These are phyloP conservation scores for Archocentrus centrarchus DNA, from an alignment of 2,113 vertebrate species.

Conservation along the genomic window DNA sequence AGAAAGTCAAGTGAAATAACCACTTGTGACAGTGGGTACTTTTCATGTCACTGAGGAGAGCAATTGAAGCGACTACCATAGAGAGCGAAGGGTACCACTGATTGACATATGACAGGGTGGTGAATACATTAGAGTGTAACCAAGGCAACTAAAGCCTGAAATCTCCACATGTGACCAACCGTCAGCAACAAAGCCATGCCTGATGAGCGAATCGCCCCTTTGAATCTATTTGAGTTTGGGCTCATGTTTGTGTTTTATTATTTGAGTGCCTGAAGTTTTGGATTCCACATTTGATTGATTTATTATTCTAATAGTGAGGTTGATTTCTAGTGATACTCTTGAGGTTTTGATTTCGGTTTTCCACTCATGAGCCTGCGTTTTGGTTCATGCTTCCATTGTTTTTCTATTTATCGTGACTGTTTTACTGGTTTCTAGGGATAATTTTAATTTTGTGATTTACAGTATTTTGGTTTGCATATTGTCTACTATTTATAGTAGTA, in stretches of 20 bases:
- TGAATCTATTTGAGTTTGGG: neutral
- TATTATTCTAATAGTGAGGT: neutral
- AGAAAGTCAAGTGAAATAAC: neutral
- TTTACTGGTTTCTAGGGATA: neutral
- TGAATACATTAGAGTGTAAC: neutral
- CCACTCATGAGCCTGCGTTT: neutral
- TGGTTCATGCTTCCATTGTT: neutral
- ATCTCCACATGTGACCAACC: neutral
- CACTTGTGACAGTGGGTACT: neutral
- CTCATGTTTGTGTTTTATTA: neutral
- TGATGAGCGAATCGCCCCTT: neutral
- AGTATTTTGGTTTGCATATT: neutral
- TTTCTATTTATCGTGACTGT: neutral
- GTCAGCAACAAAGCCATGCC: neutral
- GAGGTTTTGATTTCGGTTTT: neutral
- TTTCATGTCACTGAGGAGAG: neutral
- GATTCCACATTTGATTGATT: neutral
- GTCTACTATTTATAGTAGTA: neutral
- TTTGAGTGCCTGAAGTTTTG: neutral
- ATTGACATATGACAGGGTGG: neutral
- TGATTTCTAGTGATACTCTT: neutral
- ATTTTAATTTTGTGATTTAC: neutral
- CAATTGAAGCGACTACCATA: neutral
- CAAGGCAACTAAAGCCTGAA: neutral
- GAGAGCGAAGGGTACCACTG: neutral